Conservation (phyloP, 2,797 vertebrate genomes). For the Syngnathus acus region DNA sequence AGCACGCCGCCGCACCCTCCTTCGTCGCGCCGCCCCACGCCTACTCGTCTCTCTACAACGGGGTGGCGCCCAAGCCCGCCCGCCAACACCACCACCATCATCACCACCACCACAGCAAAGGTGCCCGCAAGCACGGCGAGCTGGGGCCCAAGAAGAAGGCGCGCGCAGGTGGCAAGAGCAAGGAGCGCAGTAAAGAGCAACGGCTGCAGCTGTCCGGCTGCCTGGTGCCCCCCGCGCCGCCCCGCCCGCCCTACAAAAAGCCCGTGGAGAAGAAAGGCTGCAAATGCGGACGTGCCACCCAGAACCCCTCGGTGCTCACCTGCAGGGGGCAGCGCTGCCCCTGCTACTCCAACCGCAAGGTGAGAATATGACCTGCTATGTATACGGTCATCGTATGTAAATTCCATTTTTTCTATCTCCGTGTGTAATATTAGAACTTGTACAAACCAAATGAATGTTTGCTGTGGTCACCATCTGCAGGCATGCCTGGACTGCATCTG, state of each 20-base stretch:
- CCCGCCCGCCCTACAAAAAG: conserved; percentile 95
- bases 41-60: conserved; percentile 73
- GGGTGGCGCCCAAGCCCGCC: conserved; percentile 87
- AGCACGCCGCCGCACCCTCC: conserved; percentile 37
- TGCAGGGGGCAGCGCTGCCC: conserved; percentile 98
- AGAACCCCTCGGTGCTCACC: conserved; percentile 99
- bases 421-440: no score
- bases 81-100: conserved; percentile 22
- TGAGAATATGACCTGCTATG: conserved; percentile 18
- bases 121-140: conserved; percentile 85
- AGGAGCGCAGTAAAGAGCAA: conserved; percentile 79
- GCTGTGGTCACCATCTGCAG: conserved; percentile 19
- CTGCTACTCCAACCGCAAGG: conserved; percentile 98
- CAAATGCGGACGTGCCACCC: conserved; percentile 97
- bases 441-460: neutral
- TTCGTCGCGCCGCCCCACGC: conserved; percentile 73
- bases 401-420: no score
- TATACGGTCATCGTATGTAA: no score
- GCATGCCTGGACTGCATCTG: conserved; percentile 99
- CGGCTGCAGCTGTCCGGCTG: conserved; percentile 63
- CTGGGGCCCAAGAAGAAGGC: conserved; percentile 90
- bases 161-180: conserved; percentile 69
- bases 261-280: conserved; percentile 98
- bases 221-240: conserved; percentile 82
- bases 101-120: conserved; percentile 75